phyloP scores from a whole-genome alignment of 1,140 invertebrate genomes.

The Drosophila pectinifera region DNA sequence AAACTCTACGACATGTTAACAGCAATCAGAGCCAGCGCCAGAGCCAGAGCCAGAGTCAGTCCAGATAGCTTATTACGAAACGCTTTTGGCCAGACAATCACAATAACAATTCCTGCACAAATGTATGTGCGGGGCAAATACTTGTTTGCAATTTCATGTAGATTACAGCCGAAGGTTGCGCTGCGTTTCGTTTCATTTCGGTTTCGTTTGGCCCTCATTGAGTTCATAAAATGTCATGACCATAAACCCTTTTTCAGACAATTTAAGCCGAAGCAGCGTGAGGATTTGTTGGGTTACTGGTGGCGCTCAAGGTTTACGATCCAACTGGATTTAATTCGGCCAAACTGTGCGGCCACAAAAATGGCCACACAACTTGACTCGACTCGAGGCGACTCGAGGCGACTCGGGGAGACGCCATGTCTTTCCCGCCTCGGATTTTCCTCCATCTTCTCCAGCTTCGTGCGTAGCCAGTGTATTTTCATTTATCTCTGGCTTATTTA shows the following conservation, averaged over 20 bases:
- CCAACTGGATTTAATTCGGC: constrained; percentile 77
- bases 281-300: constrained; percentile 61
- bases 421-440: constrained; percentile 4
- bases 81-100: constrained; percentile 74
- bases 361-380: constrained; percentile 70
- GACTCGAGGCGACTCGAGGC: constrained; percentile 27
- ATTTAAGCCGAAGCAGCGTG: constrained; percentile 76
- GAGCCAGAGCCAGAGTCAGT: constrained; percentile 14
- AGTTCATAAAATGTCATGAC: constrained; percentile 79
- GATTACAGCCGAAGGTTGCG: constrained; percentile 69
- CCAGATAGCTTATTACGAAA: constrained; percentile 64
- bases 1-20: constrained; percentile 77
- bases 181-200: constrained; percentile 38
- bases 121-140: constrained; percentile 50
- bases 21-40: constrained; percentile 58
- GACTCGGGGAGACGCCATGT: constrained; percentile 29
- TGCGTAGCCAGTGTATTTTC: constrained; percentile 27
- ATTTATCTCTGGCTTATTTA: constrained; percentile 51
- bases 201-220: constrained; percentile 31
- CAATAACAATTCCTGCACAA: constrained; percentile 61
- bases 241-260: constrained; percentile 83
- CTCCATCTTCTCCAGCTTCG: not conserved
- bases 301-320: constrained; percentile 71
- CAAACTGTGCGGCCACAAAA: constrained; percentile 74
- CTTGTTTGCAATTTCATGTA: constrained; percentile 74